These are phyloP conservation scores for Anodontia alba DNA, from an alignment of 2,888 invertebrate genomes.

Conservation along the genomic window DNA sequence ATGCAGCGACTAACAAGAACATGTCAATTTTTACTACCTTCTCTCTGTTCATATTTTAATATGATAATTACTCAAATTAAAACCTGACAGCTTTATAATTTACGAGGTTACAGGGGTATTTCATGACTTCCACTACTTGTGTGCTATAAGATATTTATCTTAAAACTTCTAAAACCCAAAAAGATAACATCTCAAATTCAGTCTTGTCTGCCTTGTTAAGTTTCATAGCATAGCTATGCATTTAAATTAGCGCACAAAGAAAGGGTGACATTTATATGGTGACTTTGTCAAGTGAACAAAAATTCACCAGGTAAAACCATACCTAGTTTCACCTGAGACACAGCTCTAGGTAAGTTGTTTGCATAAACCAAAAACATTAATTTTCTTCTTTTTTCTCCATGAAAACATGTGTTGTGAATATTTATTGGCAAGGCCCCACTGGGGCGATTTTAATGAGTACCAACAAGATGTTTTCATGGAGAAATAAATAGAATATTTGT, in stretches of 20 bases:
- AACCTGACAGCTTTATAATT: constrained; percentile 13
- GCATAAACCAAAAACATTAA: too few species aligned
- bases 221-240: constrained; percentile 16
- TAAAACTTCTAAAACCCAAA: constrained; percentile 14
- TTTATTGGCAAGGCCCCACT: too few species aligned
- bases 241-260: constrained; percentile 11
- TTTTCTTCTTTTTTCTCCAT: too few species aligned
- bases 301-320: not conserved
- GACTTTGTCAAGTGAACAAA: constrained; percentile 11
- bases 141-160: not conserved
- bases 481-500: too few species aligned
- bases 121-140: constrained; percentile 6
- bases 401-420: too few species aligned
- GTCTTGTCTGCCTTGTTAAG: constrained; percentile 9
- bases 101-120: constrained; percentile 7
- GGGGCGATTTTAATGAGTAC: too few species aligned
- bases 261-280: constrained; percentile 5
- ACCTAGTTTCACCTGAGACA: not conserved
- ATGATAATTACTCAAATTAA: constrained; percentile 17
- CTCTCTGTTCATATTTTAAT: not conserved
- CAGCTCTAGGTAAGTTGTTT: too few species aligned
- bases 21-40: not conserved
- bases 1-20: not conserved
- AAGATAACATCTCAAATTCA: constrained; percentile 17
- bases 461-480: too few species aligned